A percentile compares a stretch with the other conserved stretches of the same genome.
These are phyloP conservation scores for Cossypha dichroa DNA, from an alignment of 2,797 vertebrate species.

Conservation along the genomic window DNA sequence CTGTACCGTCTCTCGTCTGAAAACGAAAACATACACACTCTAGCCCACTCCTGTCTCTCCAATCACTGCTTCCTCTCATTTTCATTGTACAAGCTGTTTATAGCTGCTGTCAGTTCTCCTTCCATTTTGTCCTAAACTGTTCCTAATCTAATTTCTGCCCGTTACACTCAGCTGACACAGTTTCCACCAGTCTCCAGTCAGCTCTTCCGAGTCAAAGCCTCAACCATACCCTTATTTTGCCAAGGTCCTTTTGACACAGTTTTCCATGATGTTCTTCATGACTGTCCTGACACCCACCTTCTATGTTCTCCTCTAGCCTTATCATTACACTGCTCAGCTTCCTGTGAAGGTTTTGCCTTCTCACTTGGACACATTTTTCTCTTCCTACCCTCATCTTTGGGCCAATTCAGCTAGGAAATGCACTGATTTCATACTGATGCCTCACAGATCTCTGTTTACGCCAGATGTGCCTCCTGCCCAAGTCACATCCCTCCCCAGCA, in stretches of 20 bases:
- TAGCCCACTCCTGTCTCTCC: constrained; percentile 66
- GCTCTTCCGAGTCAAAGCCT: neutral
- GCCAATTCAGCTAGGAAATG: neutral
- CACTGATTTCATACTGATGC: neutral
- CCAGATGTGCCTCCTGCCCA: neutral
- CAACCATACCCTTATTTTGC: neutral
- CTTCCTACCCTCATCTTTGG: neutral
- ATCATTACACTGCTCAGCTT: neutral
- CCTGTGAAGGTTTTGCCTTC: neutral
- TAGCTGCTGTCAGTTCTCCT: constrained; percentile 54
- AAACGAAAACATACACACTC: constrained; percentile 42
- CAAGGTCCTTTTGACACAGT: neutral
- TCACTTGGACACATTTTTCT: neutral
- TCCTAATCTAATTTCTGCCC: constrained; percentile 51
- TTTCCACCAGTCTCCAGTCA: neutral
- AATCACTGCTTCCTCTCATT: constrained; percentile 48
- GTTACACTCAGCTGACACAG: neutral
- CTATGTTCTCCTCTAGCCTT: neutral
- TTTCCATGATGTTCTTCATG: neutral
- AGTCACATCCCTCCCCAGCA: neutral
- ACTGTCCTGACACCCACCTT: neutral
- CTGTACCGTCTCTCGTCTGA: constrained; percentile 60
- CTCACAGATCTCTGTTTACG: neutral
- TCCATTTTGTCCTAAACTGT: constrained; percentile 61
- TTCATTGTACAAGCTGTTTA: constrained; percentile 63